A percentile compares a stretch with the other conserved stretches of the same genome.
Evolutionary conservation across 2,797 vertebrate species (phyloP).

Genomic region (Centropyge bicolor): DNA sequence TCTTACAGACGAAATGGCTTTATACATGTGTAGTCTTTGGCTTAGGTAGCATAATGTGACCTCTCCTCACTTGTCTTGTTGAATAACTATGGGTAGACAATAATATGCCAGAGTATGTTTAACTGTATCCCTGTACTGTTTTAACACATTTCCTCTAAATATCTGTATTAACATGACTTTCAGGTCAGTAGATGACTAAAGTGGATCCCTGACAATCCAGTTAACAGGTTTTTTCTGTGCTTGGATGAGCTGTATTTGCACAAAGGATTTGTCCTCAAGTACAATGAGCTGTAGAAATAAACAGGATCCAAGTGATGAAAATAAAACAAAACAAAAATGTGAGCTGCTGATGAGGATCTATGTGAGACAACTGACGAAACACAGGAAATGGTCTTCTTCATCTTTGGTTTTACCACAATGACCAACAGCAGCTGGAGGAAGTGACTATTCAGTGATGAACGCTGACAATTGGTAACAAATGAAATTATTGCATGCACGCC

Average conservation of each 20-base stretch:
- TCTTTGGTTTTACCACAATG: neutral
- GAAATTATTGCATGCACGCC: neutral
- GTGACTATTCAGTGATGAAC: neutral
- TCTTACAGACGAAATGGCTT: neutral
- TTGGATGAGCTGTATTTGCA: conserved; percentile 19
- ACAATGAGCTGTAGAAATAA: neutral
- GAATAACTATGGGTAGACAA: neutral
- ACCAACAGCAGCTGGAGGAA: neutral
- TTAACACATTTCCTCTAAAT: neutral
- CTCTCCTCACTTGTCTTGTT: neutral
- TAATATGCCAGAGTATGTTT: too few relatives aligned
- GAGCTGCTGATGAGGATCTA: conserved; percentile 6
- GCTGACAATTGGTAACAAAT: neutral
- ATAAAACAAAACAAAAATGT: too few relatives aligned
- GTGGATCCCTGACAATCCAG: neutral
- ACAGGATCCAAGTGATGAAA: conserved; percentile 11
- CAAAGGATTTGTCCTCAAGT: neutral
- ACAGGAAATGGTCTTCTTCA: conserved; percentile 14
- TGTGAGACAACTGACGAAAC: conserved; percentile 7
- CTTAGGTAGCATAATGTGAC: neutral
- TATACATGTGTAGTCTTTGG: neutral
- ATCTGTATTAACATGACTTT: neutral
- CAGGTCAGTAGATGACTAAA: neutral
- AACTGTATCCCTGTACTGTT: neutral
- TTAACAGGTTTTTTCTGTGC: conserved; percentile 7